Percentiles rank a stretch among this genome's conserved stretches.
These are phyloP conservation scores for Sebastes schlegelii DNA, from an alignment of 2,113 vertebrate genomes.

Conservation along the genomic window DNA sequence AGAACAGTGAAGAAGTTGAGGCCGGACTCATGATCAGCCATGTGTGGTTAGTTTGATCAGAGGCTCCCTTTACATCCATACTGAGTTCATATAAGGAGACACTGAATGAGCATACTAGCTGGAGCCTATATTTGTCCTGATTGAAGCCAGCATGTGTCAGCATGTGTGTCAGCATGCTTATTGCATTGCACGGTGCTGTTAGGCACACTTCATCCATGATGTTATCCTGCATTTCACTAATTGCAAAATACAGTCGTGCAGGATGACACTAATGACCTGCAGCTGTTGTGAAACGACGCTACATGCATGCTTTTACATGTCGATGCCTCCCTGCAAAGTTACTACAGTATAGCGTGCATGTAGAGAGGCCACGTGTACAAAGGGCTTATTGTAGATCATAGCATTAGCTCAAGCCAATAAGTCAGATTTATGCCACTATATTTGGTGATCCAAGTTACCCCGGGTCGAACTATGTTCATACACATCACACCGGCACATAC, in stretches of 20 bases:
- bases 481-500: no score
- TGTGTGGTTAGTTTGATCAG: not conserved
- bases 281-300: not conserved
- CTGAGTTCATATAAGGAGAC: not conserved
- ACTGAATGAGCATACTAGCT: not conserved
- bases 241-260: not conserved
- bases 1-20: not conserved
- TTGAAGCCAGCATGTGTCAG: not conserved
- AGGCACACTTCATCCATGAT: not conserved
- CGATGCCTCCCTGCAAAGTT: not conserved
- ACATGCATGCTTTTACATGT: not conserved
- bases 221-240: not conserved
- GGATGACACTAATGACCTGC: not conserved
- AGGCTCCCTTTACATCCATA: not conserved
- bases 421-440: not conserved
- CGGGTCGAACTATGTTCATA: no score
- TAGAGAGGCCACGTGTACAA: not conserved
- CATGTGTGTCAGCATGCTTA: not conserved
- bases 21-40: not conserved
- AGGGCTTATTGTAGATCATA: not conserved
- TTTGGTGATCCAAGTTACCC: no score
- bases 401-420: not conserved
- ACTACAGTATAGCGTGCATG: not conserved
- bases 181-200: not conserved
- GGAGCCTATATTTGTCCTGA: not conserved